phyloP scores from a whole-genome alignment of 1,140 invertebrate genomes.

The Hormaphis cornu region DNA sequence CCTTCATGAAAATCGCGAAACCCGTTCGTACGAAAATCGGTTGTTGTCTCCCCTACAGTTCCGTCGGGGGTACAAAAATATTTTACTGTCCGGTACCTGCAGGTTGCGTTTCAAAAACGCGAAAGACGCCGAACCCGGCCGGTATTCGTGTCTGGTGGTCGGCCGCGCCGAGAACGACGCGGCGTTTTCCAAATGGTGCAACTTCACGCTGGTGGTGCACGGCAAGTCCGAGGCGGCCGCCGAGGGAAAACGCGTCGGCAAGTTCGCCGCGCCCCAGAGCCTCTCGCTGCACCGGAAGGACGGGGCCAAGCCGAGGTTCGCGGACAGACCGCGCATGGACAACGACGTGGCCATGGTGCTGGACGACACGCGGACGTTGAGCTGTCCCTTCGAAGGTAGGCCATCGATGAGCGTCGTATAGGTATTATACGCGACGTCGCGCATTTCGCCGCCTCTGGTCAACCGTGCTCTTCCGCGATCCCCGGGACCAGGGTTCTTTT shows the following conservation, averaged over 20 bases:
- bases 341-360: neutral
- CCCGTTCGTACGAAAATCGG: too few species aligned
- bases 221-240: neutral
- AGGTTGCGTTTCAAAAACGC: slow-evolving; percentile 20
- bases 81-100: too few species aligned
- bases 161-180: neutral
- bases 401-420: too few species aligned
- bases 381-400: slow-evolving; percentile 13
- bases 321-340: neutral
- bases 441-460: too few species aligned
- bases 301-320: slow-evolving; percentile 7
- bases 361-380: neutral
- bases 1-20: too few species aligned
- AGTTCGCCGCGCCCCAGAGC: neutral
- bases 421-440: too few species aligned
- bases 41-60: too few species aligned
- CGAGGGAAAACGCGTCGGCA: neutral
- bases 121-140: neutral
- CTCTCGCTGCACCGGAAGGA: slow-evolving; percentile 20
- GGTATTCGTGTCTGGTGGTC: slow-evolving; percentile 5
- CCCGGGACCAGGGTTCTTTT: too few species aligned
- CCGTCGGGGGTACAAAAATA: too few species aligned
- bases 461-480: too few species aligned
- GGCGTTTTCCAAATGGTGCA: slow-evolving; percentile 5
- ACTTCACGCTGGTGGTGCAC: neutral